phyloP scores from a whole-genome alignment of 2,888 invertebrate species.

The Prosapia bicincta region DNA sequence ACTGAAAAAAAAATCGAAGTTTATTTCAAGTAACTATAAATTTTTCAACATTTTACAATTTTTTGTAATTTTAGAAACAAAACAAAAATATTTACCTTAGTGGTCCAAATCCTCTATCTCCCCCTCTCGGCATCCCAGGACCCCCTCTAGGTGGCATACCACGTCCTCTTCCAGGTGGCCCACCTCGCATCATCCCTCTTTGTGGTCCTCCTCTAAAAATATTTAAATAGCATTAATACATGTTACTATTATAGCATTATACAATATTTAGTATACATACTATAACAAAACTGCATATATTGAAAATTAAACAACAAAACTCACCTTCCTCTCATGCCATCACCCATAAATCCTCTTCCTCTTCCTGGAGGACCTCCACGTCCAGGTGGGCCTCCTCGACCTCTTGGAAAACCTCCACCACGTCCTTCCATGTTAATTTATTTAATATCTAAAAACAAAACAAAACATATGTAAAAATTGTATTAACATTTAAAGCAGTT shows the following conservation, averaged over 20 bases:
- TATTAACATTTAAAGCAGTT: too few relatives aligned
- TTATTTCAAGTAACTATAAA: too few relatives aligned
- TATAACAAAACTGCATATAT: too few relatives aligned
- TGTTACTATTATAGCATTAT: too few relatives aligned
- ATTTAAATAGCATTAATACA: neutral
- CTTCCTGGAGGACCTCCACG: neutral
- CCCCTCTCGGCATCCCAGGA: slow-evolving; percentile 9
- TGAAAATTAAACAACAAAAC: neutral
- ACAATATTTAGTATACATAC: too few relatives aligned
- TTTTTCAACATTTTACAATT: too few relatives aligned
- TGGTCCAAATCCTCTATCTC: slow-evolving; percentile 1
- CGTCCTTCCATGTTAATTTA: neutral
- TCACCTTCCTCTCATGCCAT: neutral
- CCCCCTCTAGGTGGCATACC: slow-evolving; percentile 17
- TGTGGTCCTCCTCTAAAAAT: neutral
- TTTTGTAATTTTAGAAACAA: too few relatives aligned
- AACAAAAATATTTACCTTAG: neutral
- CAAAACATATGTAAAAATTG: too few relatives aligned
- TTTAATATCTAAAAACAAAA: too few relatives aligned
- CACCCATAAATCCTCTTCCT: neutral
- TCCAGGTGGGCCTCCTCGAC: neutral
- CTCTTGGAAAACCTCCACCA: neutral
- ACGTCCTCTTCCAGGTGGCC: slow-evolving; percentile 20
- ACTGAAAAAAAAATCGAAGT: too few relatives aligned
- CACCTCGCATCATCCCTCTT: slow-evolving; percentile 23